phyloP scores from a whole-genome alignment of 2,888 invertebrate species.

The Cacoxenus indagator region DNA sequence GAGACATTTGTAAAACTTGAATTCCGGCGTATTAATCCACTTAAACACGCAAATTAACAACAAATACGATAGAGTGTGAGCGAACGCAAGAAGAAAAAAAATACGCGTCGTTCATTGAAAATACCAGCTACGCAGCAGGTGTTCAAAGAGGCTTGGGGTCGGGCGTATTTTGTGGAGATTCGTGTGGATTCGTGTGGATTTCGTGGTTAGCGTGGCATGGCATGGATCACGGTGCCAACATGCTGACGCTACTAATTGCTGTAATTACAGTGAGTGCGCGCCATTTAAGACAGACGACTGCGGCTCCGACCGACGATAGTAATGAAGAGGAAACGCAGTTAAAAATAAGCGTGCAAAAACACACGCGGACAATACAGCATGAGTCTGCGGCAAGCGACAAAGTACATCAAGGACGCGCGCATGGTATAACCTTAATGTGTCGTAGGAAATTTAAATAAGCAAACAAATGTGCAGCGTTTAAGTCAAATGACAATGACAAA shows the following conservation, averaged over 20 bases:
- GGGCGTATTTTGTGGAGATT: not conserved
- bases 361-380: not conserved
- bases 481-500: slow-evolving; percentile 41
- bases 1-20: slow-evolving; percentile 17
- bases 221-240: not conserved
- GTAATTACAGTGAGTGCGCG: slow-evolving; percentile 33
- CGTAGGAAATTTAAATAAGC: slow-evolving; percentile 33
- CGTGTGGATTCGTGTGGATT: not conserved
- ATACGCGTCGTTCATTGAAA: not conserved
- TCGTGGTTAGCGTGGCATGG: not conserved
- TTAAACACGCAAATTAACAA: slow-evolving; percentile 31
- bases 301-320: not conserved
- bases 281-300: slow-evolving; percentile 1
- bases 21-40: slow-evolving; percentile 27
- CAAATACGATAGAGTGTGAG: not conserved
- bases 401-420: not conserved
- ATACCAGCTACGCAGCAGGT: not conserved
- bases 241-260: slow-evolving; percentile 31
- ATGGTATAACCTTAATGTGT: not conserved
- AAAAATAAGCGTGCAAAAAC: not conserved
- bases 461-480: slow-evolving; percentile 41
- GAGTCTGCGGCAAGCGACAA: not conserved
- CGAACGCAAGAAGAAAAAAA: not conserved
- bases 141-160: not conserved
- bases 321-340: not conserved